Percentiles rank a stretch among this genome's conserved stretches.
These are phyloP conservation scores for Oasisia sp. DNA, from an alignment of 2,888 invertebrate species.

Conservation along the genomic window DNA sequence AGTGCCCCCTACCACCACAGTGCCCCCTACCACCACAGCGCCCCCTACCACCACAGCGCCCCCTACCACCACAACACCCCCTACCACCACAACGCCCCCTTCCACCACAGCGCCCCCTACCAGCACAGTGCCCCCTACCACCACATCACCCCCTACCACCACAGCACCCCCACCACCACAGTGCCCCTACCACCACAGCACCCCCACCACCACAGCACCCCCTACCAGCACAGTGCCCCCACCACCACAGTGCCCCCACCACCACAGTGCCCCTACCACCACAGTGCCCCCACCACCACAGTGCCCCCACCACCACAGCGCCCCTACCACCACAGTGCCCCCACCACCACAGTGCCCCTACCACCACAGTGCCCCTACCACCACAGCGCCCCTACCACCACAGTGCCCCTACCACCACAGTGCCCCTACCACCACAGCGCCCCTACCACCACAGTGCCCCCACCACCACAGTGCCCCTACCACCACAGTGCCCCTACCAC, in stretches of 20 bases:
- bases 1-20: slow-evolving; percentile 46
- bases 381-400: neutral
- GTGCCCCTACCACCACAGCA: neutral
- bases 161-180: no score
- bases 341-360: neutral
- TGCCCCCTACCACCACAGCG: no score
- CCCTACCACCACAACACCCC: slow-evolving; percentile 41
- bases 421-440: neutral
- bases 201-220: neutral
- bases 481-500: neutral
- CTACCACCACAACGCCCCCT: no score
- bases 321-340: neutral
- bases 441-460: neutral
- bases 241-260: neutral
- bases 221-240: no score
- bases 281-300: neutral
- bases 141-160: no score
- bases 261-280: neutral
- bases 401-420: neutral
- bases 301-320: neutral
- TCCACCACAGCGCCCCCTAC: slow-evolving; percentile 40
- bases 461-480: neutral
- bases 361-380: neutral
- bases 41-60: slow-evolving; percentile 41
- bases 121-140: slow-evolving; percentile 43